Percentiles rank a stretch among this genome's conserved stretches.
Conservation (phyloP, 2,888 invertebrate genomes). For the Coenonympha arcania region DNA sequence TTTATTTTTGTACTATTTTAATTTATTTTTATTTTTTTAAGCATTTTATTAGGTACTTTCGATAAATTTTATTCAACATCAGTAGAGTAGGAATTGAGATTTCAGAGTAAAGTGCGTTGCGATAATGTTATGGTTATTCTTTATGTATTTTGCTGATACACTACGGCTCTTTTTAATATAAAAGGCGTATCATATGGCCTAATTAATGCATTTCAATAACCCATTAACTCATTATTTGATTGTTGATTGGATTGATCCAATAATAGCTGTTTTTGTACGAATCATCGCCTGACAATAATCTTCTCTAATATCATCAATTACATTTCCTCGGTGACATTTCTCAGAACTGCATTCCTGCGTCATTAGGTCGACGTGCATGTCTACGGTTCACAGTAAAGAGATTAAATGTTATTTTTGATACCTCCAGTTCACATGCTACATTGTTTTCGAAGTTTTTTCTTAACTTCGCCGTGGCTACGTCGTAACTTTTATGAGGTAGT, state of each 20-base stretch:
- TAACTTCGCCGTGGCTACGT: not conserved
- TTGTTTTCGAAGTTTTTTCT: not conserved
- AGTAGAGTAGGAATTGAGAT: no score
- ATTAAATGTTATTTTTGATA: not conserved
- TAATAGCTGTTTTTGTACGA: constrained; percentile 13
- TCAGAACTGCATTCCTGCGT: constrained; percentile 5
- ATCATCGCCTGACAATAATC: not conserved
- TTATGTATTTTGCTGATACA: not conserved
- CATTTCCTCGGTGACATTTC: constrained; percentile 16
- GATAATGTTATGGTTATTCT: no score
- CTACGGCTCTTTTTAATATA: not conserved
- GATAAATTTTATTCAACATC: no score
- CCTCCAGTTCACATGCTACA: not conserved
- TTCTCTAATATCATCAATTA: constrained; percentile 12
- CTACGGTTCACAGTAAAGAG: not conserved
- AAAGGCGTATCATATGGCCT: not conserved
- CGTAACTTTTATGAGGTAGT: no score
- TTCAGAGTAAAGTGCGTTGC: no score
- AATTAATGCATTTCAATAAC: not conserved
- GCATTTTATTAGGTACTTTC: no score
- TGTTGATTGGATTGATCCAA: no score
- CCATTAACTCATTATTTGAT: constrained; percentile 13
- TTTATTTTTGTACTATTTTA: not conserved
- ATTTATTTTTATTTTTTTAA: not conserved
- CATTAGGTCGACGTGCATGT: not conserved